Evolutionary conservation across 2,113 vertebrate genomes (phyloP), one percentile per base, ranked within the genome.

Genomic region (Phrynosoma platyrhinos): DNA sequence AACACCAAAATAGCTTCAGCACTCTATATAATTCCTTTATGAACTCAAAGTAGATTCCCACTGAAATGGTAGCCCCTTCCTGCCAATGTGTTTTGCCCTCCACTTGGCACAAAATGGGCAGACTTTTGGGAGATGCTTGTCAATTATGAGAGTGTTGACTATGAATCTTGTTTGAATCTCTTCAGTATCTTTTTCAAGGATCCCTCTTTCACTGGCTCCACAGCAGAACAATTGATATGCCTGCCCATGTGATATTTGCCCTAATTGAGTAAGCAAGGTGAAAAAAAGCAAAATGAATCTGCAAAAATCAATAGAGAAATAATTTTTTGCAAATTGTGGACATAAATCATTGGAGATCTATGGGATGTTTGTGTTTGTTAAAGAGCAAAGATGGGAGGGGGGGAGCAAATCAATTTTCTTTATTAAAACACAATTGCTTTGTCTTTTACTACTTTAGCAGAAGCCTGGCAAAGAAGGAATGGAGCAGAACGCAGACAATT

Each of bases 221-320:
- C 85, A 40, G 1, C 82, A 88, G 79, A 20, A 92, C 89, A 91
- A 93, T 95, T 96, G 91, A 94, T 95, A 95, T 93, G 85, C 90
- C 91, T 82, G 94, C 90, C 89, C 87, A 85, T 91, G 92, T 78
- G 81, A 89, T 94, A 5, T 66, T 94, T 85, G 88, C 78, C 86
- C 94, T 96, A 96, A 97, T 95, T 96, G 95, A 96, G 93, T 94
- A 92, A 93, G 90, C 89, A 30, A 25, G 16, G n/a, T 83, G 16
- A 47, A 84, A 90, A 90, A n/a, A 91, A 83, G 90, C 93, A 91
- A 90, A 71, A 91, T 92, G 96, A 96, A 94, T 91, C 89, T 12
- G 8, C 3, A 68, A 89, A 90, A 95, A 96, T 97, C 96, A 75
- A 97, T 97, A 95, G 84, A 95, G 93, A 96, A 97, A 97, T 97